phyloP scores from a whole-genome alignment of 2,797 vertebrate genomes.

The Acrossocheilus wenchowensis region DNA sequence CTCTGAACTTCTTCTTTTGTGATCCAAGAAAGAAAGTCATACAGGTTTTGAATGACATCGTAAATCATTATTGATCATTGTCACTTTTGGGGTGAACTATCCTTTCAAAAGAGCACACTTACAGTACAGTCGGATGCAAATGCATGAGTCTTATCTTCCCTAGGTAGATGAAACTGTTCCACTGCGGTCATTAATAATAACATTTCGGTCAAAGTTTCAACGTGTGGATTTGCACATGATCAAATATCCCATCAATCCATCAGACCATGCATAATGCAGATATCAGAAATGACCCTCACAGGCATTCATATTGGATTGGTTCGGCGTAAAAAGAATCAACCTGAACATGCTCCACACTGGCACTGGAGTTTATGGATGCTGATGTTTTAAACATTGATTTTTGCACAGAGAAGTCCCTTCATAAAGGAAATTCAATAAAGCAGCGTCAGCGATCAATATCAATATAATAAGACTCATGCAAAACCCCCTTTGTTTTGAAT shows the following conservation, averaged over 20 bases:
- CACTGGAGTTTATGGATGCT: not conserved
- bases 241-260: not conserved
- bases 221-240: not conserved
- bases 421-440: slow-evolving; percentile 29
- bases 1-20: not conserved
- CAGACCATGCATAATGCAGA: not conserved
- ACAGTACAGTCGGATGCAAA: not conserved
- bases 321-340: not conserved
- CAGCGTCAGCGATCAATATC: not conserved
- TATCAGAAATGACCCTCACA: not conserved
- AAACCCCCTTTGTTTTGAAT: slow-evolving; percentile 12
- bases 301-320: not conserved
- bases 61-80: slow-evolving; percentile 2
- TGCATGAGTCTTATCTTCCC: not conserved
- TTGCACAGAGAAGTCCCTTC: slow-evolving; percentile 20
- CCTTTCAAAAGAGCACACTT: not conserved
- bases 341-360: not conserved
- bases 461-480: slow-evolving; percentile 8
- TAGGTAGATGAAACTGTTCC: not conserved
- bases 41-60: not conserved
- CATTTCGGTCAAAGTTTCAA: not conserved
- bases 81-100: not conserved
- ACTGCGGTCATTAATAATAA: not conserved
- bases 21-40: not conserved
- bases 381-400: slow-evolving; percentile 28